Conservation (phyloP, 1,140 invertebrate species). For the Philaenus spumarius region DNA sequence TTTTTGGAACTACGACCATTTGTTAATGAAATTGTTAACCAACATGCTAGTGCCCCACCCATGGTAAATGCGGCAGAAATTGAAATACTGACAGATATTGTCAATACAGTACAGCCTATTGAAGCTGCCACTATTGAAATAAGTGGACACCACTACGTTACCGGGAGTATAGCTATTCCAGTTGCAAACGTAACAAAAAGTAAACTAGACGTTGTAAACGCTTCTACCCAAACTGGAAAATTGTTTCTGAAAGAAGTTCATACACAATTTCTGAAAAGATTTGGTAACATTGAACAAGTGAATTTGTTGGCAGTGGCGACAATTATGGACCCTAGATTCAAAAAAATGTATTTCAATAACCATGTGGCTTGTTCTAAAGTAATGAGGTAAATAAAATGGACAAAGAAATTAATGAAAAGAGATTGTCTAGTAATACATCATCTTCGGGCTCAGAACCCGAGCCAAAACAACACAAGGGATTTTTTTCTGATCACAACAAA, state of each 20-base stretch:
- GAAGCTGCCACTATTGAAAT: constrained; percentile 11
- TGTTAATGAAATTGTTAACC: constrained; percentile 15
- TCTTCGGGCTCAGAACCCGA: constrained; percentile 2
- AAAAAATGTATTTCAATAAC: too few species aligned
- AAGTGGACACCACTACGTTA: constrained; percentile 14
- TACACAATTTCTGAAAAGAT: too few species aligned
- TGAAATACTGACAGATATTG: constrained; percentile 9
- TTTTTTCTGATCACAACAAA: too few species aligned
- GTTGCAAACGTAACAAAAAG: too few species aligned
- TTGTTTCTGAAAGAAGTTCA: constrained; percentile 3
- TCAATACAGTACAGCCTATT: too few species aligned
- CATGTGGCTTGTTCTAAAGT: background rate
- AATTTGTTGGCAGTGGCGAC: too few species aligned
- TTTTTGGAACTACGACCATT: constrained; percentile 26
- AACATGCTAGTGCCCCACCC: constrained; percentile 3
- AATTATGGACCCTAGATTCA: too few species aligned
- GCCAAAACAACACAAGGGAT: background rate
- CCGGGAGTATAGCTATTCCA: constrained; percentile 5
- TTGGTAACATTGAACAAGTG: constrained; percentile 36
- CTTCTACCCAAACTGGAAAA: background rate
- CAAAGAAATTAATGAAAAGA: too few species aligned
- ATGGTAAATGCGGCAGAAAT: too few species aligned
- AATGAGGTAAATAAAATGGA: background rate
- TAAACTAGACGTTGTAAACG: constrained; percentile 7
- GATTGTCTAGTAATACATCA: constrained; percentile 1